Conservation (phyloP, 2,797 vertebrate species). For the Chelon auratus region DNA sequence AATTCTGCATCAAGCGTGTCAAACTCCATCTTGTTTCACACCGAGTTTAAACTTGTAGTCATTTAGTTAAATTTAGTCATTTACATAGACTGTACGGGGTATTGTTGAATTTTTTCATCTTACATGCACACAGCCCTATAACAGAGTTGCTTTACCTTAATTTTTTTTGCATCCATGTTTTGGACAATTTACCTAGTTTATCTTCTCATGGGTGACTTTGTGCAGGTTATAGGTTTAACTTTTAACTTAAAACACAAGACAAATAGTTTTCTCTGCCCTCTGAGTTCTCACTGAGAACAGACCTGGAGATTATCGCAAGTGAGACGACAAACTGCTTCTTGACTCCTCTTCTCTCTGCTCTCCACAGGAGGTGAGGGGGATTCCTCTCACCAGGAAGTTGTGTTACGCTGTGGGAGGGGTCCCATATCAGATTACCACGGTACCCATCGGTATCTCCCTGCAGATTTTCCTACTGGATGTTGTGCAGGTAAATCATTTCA, state of each 20-base stretch:
- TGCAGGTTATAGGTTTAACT: neutral
- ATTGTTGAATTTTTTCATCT: neutral
- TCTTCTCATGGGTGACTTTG: neutral
- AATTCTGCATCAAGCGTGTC: neutral
- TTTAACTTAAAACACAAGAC: neutral
- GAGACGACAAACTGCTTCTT: neutral
- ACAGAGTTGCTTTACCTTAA: neutral
- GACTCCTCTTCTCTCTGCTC: constrained; percentile 19
- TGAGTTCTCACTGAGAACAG: neutral
- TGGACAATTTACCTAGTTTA: too few species aligned
- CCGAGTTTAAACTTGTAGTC: too few species aligned
- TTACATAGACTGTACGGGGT: too few species aligned
- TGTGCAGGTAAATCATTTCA: constrained; percentile 73
- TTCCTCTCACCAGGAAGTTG: constrained; percentile 78
- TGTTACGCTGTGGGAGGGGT: constrained; percentile 82
- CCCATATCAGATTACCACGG: constrained; percentile 80
- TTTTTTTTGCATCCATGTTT: neutral
- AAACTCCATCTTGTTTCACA: neutral
- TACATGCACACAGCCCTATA: neutral
- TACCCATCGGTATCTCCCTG: constrained; percentile 76
- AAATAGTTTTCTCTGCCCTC: neutral
- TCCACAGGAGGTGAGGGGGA: constrained; percentile 53
- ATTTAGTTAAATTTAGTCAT: too few species aligned
- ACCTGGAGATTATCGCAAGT: too few species aligned
- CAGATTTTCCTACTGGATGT: constrained; percentile 86